Evolutionary conservation across 1,140 invertebrate species (phyloP), one percentile per base, ranked within the genome.

Genomic region (Cotesia glomerata): DNA sequence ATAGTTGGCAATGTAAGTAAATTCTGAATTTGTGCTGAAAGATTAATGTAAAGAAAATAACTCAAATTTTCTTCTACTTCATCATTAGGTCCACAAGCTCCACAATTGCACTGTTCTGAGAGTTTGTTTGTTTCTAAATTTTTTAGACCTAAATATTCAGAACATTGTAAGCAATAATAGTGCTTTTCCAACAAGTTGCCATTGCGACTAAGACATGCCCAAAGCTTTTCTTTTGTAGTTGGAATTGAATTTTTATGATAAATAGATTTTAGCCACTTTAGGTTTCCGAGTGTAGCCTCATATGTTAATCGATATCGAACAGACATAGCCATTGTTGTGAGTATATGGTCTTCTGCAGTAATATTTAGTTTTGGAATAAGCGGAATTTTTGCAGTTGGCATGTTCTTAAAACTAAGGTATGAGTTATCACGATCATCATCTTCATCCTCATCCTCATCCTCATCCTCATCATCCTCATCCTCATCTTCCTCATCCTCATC

Each of bases 1-100:
- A 71, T 71, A 0, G 9, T 54, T 0, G 70, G 59, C 4, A 34
- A 3, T 62, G 3, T 7, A 9, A 62, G 34, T 4, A 62, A 18
- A 0, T 62, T 69, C 16, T 56, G 61, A 7, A 77, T 52, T 34
- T 77, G 76, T 5, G 65, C 51, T 32, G 3, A 14, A 1, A 76
- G n/a, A 16, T 69, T 71, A 0, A 74, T 45, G 45, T 68, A 54
- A 54, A 68, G 32, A n/a, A 68, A 68, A 8, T 68, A 68, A 5
- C 13, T 1, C 11, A 67, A 54, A 54, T 54, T 3, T 11, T 0
- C 0, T 62, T 62, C 26, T 13, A 62, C 16, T 4, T 62, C 18
- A 62, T 62, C 34, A 62, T 62, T 5, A 18, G 59, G 26, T 18
- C 59, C 26, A 18, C 59, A 62, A 8, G 3, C 9, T 18, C 7